A percentile compares a stretch with the other conserved stretches of the same genome.
Evolutionary conservation across 2,888 invertebrate species (phyloP).

Genomic region (Zelleria hepariella): DNA sequence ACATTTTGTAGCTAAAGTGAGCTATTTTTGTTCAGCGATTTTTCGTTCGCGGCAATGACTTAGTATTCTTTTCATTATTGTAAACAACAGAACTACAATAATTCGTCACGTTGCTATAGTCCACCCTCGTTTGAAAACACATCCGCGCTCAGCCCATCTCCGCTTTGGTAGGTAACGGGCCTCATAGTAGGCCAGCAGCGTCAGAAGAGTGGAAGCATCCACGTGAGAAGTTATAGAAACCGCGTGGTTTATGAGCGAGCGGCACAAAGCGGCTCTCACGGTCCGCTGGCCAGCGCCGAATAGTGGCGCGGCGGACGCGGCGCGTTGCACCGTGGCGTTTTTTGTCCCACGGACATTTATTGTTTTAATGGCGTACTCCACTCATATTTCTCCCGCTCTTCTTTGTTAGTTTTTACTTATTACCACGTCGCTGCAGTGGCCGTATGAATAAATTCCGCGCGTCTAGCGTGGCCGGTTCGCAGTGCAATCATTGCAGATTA

Average conservation of each 20-base stretch:
- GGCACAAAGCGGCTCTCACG: background rate
- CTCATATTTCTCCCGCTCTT: constrained; percentile 38
- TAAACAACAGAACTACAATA: too few relatives aligned
- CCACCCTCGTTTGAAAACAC: too few relatives aligned
- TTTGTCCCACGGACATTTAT: constrained; percentile 37
- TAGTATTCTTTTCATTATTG: too few relatives aligned
- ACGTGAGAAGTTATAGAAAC: background rate
- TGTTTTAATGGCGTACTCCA: constrained; percentile 44
- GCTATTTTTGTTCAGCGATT: too few relatives aligned
- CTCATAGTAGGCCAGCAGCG: background rate
- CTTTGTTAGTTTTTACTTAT: constrained; percentile 54
- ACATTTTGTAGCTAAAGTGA: too few relatives aligned
- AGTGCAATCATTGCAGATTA: constrained; percentile 43
- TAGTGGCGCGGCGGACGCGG: constrained; percentile 10
- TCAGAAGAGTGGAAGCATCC: background rate
- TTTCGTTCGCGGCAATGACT: too few relatives aligned
- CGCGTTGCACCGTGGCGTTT: constrained; percentile 17
- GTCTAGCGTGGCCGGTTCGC: constrained; percentile 18
- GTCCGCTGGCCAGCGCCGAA: background rate
- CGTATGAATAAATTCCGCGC: constrained; percentile 45
- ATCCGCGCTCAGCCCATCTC: too few relatives aligned
- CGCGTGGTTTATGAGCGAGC: background rate
- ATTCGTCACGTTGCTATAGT: too few relatives aligned
- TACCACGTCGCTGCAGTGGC: constrained; percentile 36
- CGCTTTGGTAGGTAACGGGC: background rate